A percentile compares a stretch with the other conserved stretches of the same genome.
phyloP scores from a whole-genome alignment of 1,140 invertebrate species.

The Sarcophaga bullata region DNA sequence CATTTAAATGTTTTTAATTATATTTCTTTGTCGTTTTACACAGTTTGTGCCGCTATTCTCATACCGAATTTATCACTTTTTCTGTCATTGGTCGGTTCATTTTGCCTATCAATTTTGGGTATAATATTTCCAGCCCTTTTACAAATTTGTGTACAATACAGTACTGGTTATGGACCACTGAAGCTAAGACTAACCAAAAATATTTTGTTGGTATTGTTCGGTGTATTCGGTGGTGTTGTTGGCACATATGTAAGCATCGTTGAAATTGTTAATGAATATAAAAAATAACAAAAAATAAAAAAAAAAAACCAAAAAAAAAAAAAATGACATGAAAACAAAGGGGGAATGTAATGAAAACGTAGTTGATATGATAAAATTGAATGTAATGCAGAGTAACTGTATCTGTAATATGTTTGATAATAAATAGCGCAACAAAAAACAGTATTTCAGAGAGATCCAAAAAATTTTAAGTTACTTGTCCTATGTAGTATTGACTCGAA shows the following conservation, averaged over 20 bases:
- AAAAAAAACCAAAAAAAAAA: neutral
- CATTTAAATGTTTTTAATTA: neutral
- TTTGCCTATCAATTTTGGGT: constrained; percentile 89
- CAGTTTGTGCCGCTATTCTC: constrained; percentile 80
- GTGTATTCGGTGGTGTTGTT: constrained; percentile 74
- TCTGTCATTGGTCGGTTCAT: constrained; percentile 89
- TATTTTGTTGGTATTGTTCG: constrained; percentile 72
- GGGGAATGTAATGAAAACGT: neutral
- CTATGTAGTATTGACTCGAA: too few relatives aligned
- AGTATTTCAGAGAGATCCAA: too few relatives aligned
- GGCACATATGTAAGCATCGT: constrained; percentile 77
- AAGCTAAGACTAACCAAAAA: constrained; percentile 70
- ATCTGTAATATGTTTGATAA: too few relatives aligned
- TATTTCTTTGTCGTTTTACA: constrained; percentile 58
- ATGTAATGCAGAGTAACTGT: too few relatives aligned
- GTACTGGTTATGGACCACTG: constrained; percentile 62
- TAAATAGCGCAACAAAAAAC: too few relatives aligned
- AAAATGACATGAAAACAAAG: neutral
- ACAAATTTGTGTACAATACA: constrained; percentile 60
- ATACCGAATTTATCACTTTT: constrained; percentile 90
- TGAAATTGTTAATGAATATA: constrained; percentile 69
- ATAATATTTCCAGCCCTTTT: constrained; percentile 93
- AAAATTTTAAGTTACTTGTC: too few relatives aligned
- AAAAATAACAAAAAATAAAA: constrained; percentile 30
- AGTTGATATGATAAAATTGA: too few relatives aligned